Evolutionary conservation across 1,140 invertebrate genomes (phyloP), one percentile per base, ranked within the genome.

Genomic region (Macrocentrus cingulum): DNA sequence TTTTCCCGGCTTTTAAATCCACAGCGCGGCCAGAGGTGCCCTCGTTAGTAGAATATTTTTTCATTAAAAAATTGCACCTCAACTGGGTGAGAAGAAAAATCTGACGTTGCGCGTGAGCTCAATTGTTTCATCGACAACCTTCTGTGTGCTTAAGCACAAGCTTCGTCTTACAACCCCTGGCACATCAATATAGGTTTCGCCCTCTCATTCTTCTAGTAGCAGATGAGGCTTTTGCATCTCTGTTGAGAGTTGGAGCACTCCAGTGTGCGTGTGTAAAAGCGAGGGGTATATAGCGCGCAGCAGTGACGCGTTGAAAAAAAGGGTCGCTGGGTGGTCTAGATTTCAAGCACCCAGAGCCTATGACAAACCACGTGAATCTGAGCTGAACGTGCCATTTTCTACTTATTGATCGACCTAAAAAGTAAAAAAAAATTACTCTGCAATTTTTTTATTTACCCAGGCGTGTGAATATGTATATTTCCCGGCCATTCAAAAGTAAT

Each of bases 301-400:
- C 45, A 39, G 36, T 39, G 36, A 39, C 36, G 36, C 36, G 15
- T 8, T 58, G 37, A 32, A 62, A 58, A 67, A 75, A 66, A 67
- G 66, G 71, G 68, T 73, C 68, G 70, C 68, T 72, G 70, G 71
- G 66, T 75, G 74, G 67, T 74, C 73, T 72, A 74, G 68, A 73
- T 75, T 75, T 23, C 45, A 19, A 29, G 22, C 45, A 48, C 45
- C 22, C 22, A 45, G 9, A 45, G 36, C 7, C 13, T n/a, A n/a
- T 39, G 36, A 4, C 36, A 39, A 2, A 39, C 36, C 8, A 39
- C n/a, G 36, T 13, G 36, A 39, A 39, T 9, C 9, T 39, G 13
- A 39, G 36, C 11, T 39, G 13, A n/a, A 39, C 36, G 36, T 39
- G 36, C 11, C 36, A 39, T 39, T n/a, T n/a, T 13, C 36, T 39